These are phyloP conservation scores for Prenolepis imparis DNA, from an alignment of 2,888 invertebrate genomes.

Conservation along the genomic window DNA sequence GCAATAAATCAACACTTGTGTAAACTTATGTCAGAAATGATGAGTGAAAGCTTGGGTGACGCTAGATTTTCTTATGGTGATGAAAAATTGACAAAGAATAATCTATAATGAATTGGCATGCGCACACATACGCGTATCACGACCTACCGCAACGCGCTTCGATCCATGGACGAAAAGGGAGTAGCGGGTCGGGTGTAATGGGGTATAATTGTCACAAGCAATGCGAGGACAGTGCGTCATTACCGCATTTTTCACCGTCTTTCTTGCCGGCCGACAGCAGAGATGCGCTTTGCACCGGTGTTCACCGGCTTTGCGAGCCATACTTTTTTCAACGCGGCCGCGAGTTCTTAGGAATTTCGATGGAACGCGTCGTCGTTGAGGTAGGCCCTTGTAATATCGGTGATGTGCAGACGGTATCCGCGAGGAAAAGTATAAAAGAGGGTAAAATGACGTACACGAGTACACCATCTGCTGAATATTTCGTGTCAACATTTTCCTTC, in stretches of 20 bases:
- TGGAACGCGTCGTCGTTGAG: conserved; percentile 83
- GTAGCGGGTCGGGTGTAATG: conserved; percentile 81
- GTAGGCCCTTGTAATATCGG: conserved; percentile 74
- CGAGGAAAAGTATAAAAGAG: conserved; percentile 64
- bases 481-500: not conserved
- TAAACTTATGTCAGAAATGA: not conserved
- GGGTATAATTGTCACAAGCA: conserved; percentile 86
- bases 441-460: conserved; percentile 41
- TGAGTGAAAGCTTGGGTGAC: not conserved
- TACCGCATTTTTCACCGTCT: conserved; percentile 85
- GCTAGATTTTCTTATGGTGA: not conserved
- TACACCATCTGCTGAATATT: conserved; percentile 54
- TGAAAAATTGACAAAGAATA: conserved; percentile 42
- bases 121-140: conserved; percentile 71
- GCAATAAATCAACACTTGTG: not conserved
- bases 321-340: conserved; percentile 77
- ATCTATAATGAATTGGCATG: conserved; percentile 78
- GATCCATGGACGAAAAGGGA: conserved; percentile 74
- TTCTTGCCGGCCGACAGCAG: conserved; percentile 77
- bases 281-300: conserved; percentile 71
- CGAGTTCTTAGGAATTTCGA: conserved; percentile 83
- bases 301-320: conserved; percentile 71
- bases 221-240: conserved; percentile 86
- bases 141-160: conserved; percentile 84
- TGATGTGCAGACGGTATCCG: not conserved